These are phyloP conservation scores for Coendou prehensilis DNA, from an alignment of 2,797 vertebrate genomes.

Conservation along the genomic window DNA sequence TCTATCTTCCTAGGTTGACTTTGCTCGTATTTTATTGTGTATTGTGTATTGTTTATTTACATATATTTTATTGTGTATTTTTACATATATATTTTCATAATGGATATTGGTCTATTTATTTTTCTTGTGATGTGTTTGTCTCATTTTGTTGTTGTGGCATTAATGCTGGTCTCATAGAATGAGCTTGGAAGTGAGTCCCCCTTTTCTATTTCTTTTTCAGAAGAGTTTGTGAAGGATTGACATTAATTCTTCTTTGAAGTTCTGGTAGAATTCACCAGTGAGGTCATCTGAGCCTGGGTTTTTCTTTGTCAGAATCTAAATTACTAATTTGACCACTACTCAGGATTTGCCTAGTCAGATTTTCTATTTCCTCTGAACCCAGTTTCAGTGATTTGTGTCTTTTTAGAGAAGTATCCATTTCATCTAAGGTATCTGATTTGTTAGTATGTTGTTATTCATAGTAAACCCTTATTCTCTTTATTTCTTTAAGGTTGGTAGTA, in stretches of 20 bases:
- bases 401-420: neutral
- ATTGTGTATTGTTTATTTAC: no score
- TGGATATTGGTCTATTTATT: neutral
- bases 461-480: neutral
- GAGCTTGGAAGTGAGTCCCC: neutral
- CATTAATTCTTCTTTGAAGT: neutral
- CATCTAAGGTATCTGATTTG: neutral
- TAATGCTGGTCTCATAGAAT: neutral
- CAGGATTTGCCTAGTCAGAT: neutral
- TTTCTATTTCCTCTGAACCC: neutral
- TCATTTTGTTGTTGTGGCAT: neutral
- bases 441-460: neutral
- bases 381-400: neutral
- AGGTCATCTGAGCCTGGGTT: neutral
- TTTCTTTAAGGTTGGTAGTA: slow-evolving; percentile 9
- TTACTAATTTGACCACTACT: slow-evolving; percentile 5
- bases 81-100: neutral
- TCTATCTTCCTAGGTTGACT: neutral
- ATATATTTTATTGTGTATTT: neutral
- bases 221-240: neutral
- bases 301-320: neutral
- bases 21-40: neutral
- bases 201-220: neutral
- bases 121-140: neutral
- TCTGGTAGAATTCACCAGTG: neutral